Evolutionary conservation across 2,113 vertebrate genomes (phyloP), one percentile per base, ranked within the genome.

Genomic region (Menidia beryllina): DNA sequence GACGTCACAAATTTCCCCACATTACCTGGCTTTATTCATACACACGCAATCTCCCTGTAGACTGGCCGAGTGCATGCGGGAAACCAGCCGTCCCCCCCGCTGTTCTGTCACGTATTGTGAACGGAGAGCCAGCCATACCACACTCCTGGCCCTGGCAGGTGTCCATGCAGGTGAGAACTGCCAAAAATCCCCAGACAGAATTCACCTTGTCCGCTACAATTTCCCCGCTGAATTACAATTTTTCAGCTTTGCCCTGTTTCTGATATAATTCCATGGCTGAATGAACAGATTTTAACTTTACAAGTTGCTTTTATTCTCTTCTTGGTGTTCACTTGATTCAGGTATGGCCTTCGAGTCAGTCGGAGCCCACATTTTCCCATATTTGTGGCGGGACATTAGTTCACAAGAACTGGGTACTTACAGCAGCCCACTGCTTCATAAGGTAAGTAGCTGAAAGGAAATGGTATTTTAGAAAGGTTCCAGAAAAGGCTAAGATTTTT

Each of bases 71-170:
- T 23, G 56, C 70, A 3, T 93, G 93, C 64, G 92, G 93, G 47
- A 89, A 75, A 78, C 92, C 87, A 48, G 80, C 66, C 51, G 68
- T 86, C 52, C 89, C 91, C 53, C 91, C 92, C 5, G 12, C 50
- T 63, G 59, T 93, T 48, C 51, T 53, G 68, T 79, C 92, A 27
- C 88, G 90, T 39, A 94, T 94, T 68, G 93, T 94, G 27, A 94
- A 93, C 8, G 91, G 93, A 39, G 93, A 94, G 60, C 49, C 54
- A 15, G 93, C 93, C 74, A 85, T 1, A 57, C 74, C 93, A 8
- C 90, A 94, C 81, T 93, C 92, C 60, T 95, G 93, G 92, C 93
- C 91, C 52, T 94, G 93, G 92, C 93, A 95, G 58, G 93, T 93
- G 59, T 94, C 93, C 84, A 93, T 94, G 93, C 93, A 94, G 91